Base-by-base conservation (phyloP, 2,797 vertebrate species). In the Vespertilio murinus region DNA sequence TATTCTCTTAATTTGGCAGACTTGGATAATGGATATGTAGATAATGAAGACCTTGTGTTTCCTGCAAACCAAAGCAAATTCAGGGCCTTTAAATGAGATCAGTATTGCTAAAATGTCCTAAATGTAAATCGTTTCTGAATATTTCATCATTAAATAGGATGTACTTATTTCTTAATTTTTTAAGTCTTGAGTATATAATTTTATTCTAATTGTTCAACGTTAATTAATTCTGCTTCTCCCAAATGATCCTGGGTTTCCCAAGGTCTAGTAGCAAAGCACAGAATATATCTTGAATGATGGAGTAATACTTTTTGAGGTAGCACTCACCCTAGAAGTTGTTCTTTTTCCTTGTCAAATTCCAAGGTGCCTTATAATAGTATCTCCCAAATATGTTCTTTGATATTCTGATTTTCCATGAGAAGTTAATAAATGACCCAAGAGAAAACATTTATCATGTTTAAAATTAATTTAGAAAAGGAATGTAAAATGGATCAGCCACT, bases 141-240 rank as follows among this genome's bases (percentile, higher is more conserved):
- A 79, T 93, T 81, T 94, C 18, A 86, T 86, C 82, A 79, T 69
- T 86, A 35, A 30, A 69, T 74, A 85, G 2, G 35, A 89, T 54
- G 14, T 30, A 65, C 17, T 83, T 86, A 47, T 64, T 5, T 52
- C 6, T 92, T 59, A n/a, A n/a, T n/a, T n/a, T n/a, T n/a, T 35
- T 90, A 77, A 91, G 22, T 23, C 18, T 86, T 42, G 20, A 38
- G 4, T 74, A 88, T 85, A 77, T 85, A 49, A 3, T 91, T 91
- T 56, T 71, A 61, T 91, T 89, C 28, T 69, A 69, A 85, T 52
- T 69, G 5, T 86, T 93, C 47, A 69, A 73, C 61, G 8, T 91
- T 23, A 86, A 33, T 78, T 67, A 28, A 0, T 82, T 90, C 38
- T 83, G 23, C 69, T 56, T 47, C n/a, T 7, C 8, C 6, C 77